These are phyloP conservation scores for Hafferia zeledoni DNA, from an alignment of 2,797 vertebrate genomes.

Conservation along the genomic window DNA sequence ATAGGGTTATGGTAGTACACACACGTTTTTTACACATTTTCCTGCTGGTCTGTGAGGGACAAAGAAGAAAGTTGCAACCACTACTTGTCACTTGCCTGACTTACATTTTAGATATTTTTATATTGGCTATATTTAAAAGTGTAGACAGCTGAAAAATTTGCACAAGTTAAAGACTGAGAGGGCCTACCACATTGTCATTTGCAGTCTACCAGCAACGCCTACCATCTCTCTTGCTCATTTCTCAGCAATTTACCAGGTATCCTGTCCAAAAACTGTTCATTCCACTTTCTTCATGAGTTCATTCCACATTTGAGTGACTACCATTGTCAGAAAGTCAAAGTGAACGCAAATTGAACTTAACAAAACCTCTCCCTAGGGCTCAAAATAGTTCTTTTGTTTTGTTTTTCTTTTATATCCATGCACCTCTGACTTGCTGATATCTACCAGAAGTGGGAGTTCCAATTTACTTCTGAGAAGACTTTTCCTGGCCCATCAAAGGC, in stretches of 20 bases:
- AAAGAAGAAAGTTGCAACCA: not conserved
- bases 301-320: not conserved
- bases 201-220: not conserved
- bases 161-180: not conserved
- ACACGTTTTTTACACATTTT: not conserved
- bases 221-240: not conserved
- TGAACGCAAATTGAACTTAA: constrained; percentile 3
- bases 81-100: not conserved
- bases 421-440: not conserved
- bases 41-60: not conserved
- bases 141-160: not conserved
- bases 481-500: constrained; percentile 9
- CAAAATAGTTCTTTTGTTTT: constrained; percentile 31
- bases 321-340: not conserved
- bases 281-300: not conserved
- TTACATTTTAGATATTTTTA: not conserved
- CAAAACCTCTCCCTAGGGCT: not conserved
- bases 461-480: constrained; percentile 24
- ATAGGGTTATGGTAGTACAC: not conserved
- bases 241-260: not conserved
- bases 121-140: not conserved
- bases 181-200: not conserved
- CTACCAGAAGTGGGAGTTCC: constrained; percentile 21
- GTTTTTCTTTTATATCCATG: constrained; percentile 33
- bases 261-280: not conserved